These are phyloP conservation scores for Melanostigma gelatinosum DNA, from an alignment of 2,113 vertebrate species.

Conservation along the genomic window DNA sequence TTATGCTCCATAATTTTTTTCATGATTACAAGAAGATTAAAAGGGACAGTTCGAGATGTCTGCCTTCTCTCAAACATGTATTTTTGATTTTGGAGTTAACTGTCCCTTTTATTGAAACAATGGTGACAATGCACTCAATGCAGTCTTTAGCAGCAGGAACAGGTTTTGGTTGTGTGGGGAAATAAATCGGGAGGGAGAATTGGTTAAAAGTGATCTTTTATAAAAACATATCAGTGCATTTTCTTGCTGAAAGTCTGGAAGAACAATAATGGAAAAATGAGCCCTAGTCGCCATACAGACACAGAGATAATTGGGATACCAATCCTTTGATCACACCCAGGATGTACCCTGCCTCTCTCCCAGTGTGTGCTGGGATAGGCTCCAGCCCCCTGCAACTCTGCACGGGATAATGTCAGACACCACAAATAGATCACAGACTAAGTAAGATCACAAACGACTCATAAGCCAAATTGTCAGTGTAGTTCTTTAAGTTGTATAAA, in stretches of 20 bases:
- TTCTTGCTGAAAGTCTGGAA: not conserved
- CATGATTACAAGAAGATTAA: not conserved
- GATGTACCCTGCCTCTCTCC: not conserved
- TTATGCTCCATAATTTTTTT: not conserved
- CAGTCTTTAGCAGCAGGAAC: not conserved
- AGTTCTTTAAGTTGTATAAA: not conserved
- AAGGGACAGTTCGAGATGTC: not conserved
- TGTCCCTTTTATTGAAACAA: not conserved
- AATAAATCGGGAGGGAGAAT: not conserved
- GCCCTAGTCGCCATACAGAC: not conserved
- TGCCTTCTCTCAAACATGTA: not conserved
- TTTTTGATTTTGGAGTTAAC: not conserved
- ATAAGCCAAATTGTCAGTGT: not conserved
- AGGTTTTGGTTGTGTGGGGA: not conserved
- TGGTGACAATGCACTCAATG: not conserved
- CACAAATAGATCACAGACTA: slow-evolving; percentile 1
- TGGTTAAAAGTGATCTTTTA: not conserved
- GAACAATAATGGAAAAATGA: not conserved
- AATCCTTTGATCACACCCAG: slow-evolving; percentile 30
- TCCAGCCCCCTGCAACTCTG: not conserved
- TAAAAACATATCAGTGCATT: not conserved
- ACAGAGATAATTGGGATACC: not conserved
- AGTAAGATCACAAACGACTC: not conserved
- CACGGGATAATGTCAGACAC: not conserved
- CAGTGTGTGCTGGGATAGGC: not conserved